These are phyloP conservation scores for Trichoplusia ni DNA, from an alignment of 1,140 invertebrate genomes.

Conservation along the genomic window DNA sequence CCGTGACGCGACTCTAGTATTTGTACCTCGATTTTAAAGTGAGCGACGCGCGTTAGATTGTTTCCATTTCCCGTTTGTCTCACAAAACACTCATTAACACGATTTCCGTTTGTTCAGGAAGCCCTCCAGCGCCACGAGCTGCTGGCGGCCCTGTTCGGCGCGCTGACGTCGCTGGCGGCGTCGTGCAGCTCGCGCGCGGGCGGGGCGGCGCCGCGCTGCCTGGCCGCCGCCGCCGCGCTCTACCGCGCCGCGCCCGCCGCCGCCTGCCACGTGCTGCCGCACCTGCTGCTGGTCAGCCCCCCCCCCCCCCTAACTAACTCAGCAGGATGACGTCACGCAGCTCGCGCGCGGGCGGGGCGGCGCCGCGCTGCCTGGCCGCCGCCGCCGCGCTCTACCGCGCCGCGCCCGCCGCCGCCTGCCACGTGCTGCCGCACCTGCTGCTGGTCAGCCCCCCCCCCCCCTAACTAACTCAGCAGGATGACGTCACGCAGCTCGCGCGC, in stretches of 20 bases:
- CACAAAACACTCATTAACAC: no score
- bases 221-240: conserved; percentile 90
- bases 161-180: conserved; percentile 83
- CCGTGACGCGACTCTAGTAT: no score
- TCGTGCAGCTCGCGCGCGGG: conserved; percentile 34
- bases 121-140: conserved; percentile 85
- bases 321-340: conserved; percentile 41
- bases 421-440: conserved; percentile 86
- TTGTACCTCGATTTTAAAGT: no score
- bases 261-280: conserved; percentile 87
- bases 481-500: conserved; percentile 66
- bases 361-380: conserved; percentile 88
- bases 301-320: no score
- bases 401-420: conserved; percentile 87
- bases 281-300: conserved; percentile 71
- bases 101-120: conserved; percentile 80
- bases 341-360: conserved; percentile 26
- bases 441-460: conserved; percentile 49
- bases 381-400: conserved; percentile 91
- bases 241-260: conserved; percentile 92
- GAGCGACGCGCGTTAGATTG: no score
- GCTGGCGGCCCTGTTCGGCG: conserved; percentile 88
- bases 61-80: no score
- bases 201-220: conserved; percentile 82
- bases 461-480: no score